These are phyloP conservation scores for Micromys minutus DNA, from an alignment of 2,113 vertebrate genomes.

Conservation along the genomic window DNA sequence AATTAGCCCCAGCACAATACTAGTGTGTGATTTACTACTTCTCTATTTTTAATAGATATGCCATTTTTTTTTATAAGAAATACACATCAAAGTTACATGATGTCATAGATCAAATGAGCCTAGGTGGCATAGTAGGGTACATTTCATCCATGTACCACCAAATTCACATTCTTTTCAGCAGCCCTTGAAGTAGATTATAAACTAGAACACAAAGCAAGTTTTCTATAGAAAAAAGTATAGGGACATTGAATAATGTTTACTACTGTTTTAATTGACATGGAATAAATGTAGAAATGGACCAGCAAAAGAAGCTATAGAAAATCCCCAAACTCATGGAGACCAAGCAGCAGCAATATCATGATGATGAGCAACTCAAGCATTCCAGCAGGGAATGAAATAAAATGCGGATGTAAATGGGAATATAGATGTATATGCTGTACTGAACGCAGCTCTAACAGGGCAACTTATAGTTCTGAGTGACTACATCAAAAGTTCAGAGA, in stretches of 20 bases:
- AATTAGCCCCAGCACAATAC: background rate
- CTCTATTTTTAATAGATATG: background rate
- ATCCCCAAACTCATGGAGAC: background rate
- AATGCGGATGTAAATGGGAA: background rate
- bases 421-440: background rate
- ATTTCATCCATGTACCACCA: background rate
- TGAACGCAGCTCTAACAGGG: background rate
- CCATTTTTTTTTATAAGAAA: background rate
- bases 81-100: background rate
- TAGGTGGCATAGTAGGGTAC: background rate
- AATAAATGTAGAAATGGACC: background rate
- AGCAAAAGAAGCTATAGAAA: too few relatives aligned
- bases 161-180: background rate
- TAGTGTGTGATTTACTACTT: too few relatives aligned
- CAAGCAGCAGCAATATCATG: background rate
- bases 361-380: background rate
- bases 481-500: background rate
- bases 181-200: background rate
- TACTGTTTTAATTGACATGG: background rate
- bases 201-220: background rate
- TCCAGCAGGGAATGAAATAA: background rate
- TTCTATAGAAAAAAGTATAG: background rate
- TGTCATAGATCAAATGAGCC: background rate
- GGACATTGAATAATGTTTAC: background rate
- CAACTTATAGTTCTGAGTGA: background rate